Evolutionary conservation across 2,797 vertebrate species (phyloP).

Genomic region (Micromesistius poutassou): DNA sequence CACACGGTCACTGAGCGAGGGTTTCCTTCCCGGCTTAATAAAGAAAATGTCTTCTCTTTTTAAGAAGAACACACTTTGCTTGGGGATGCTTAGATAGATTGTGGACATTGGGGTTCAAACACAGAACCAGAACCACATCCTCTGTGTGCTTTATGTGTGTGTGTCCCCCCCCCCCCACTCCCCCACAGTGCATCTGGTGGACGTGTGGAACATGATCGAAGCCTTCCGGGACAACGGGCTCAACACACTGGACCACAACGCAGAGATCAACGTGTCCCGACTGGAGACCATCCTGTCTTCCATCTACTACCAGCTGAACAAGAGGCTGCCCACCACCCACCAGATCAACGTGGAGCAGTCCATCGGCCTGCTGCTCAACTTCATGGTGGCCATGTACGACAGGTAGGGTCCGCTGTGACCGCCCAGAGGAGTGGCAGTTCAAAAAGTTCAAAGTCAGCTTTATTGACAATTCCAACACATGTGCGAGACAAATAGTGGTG

Average conservation of each 20-base stretch:
- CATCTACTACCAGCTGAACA: slow-evolving; percentile 97
- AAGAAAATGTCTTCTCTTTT: not conserved
- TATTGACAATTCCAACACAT: no score
- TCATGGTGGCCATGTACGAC: slow-evolving; percentile 94
- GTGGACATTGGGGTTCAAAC: no score
- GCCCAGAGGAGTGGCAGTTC: no score
- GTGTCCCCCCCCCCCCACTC: no score
- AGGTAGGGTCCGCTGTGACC: slow-evolving; percentile 65
- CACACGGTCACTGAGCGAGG: no score
- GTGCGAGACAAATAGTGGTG: no score
- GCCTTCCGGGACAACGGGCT: slow-evolving; percentile 98
- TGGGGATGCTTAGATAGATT: not conserved
- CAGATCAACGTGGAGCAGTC: slow-evolving; percentile 97
- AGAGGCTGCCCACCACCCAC: slow-evolving; percentile 94
- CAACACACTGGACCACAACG: slow-evolving; percentile 88
- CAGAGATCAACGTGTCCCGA: slow-evolving; percentile 92
- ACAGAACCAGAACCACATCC: no score
- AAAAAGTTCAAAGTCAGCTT: no score
- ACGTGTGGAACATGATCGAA: slow-evolving; percentile 99
- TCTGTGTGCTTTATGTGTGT: no score
- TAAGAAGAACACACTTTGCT: not conserved
- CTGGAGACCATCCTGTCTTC: slow-evolving; percentile 97
- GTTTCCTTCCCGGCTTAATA: no score
- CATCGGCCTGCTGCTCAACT: slow-evolving; percentile 96
- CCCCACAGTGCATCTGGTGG: slow-evolving; percentile 88